Evolutionary conservation across 2,113 vertebrate species (phyloP).

Genomic region (Cisticola juncidis): DNA sequence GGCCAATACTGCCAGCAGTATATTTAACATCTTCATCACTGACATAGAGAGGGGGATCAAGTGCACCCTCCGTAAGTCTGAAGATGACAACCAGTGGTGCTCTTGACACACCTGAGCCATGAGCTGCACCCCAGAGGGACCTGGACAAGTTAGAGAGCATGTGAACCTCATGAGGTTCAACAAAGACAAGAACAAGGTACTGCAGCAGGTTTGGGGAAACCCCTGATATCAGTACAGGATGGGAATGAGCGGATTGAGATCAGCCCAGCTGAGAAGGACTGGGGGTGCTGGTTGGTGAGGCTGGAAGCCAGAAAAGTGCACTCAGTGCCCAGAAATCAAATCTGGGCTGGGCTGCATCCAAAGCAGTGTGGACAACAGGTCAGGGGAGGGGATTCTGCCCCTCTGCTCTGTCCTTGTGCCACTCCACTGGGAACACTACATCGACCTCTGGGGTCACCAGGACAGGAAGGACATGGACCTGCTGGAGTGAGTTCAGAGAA

Average conservation of each 20-base stretch:
- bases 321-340: not conserved
- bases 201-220: not conserved
- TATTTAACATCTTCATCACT: not conserved
- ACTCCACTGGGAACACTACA: not conserved
- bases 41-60: too few relatives aligned
- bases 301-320: not conserved
- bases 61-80: not conserved
- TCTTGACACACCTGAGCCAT: rapidly evolving
- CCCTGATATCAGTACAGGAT: not conserved
- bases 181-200: not conserved
- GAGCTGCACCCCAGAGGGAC: not conserved
- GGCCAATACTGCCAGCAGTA: rapidly evolving
- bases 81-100: not conserved
- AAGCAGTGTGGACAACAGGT: rapidly evolving
- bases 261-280: not conserved
- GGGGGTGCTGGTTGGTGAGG: not conserved
- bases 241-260: not conserved
- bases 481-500: not conserved
- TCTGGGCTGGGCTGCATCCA: not conserved
- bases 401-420: not conserved
- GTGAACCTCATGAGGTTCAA: not conserved
- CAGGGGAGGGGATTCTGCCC: not conserved
- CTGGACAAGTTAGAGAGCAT: not conserved
- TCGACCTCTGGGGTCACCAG: not conserved
- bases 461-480: not conserved